These are phyloP conservation scores for Tyria jacobaeae DNA, from an alignment of 2,888 invertebrate genomes.

Conservation along the genomic window DNA sequence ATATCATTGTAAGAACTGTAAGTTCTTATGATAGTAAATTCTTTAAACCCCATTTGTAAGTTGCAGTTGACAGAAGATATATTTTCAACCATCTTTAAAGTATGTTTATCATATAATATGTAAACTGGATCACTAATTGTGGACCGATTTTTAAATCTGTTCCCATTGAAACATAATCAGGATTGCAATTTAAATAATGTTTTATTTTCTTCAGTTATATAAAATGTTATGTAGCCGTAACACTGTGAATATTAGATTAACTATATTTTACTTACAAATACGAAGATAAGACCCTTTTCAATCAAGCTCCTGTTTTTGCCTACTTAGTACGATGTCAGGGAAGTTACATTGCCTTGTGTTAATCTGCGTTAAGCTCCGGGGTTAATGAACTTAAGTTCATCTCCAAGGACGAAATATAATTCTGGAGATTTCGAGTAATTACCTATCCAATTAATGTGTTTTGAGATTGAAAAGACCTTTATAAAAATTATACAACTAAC, in stretches of 20 bases:
- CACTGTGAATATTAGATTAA: background rate
- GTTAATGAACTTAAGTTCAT: conserved; percentile 5
- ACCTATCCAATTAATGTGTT: background rate
- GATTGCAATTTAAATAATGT: too few species aligned
- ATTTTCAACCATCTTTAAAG: too few species aligned
- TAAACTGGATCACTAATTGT: too few species aligned
- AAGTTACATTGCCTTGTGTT: conserved; percentile 14
- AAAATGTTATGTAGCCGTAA: background rate
- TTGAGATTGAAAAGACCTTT: background rate
- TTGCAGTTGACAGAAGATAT: too few species aligned
- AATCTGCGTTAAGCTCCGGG: conserved; percentile 15
- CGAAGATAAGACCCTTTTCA: conserved; percentile 4
- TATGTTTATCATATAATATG: too few species aligned
- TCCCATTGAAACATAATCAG: too few species aligned
- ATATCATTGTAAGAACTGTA: too few species aligned
- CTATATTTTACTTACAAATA: background rate
- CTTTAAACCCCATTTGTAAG: too few species aligned
- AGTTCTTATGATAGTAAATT: too few species aligned
- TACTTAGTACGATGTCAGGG: conserved; percentile 13
- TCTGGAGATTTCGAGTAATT: conserved; percentile 4
- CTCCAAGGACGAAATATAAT: conserved; percentile 4
- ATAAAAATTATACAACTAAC: too few species aligned
- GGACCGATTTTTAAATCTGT: too few species aligned
- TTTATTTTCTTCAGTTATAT: too few species aligned
- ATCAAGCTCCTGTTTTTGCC: conserved; percentile 10